Percentiles rank a stretch among this genome's conserved stretches.
These are phyloP conservation scores for Setipinna tenuifilis DNA, from an alignment of 2,797 vertebrate species.

Conservation along the genomic window DNA sequence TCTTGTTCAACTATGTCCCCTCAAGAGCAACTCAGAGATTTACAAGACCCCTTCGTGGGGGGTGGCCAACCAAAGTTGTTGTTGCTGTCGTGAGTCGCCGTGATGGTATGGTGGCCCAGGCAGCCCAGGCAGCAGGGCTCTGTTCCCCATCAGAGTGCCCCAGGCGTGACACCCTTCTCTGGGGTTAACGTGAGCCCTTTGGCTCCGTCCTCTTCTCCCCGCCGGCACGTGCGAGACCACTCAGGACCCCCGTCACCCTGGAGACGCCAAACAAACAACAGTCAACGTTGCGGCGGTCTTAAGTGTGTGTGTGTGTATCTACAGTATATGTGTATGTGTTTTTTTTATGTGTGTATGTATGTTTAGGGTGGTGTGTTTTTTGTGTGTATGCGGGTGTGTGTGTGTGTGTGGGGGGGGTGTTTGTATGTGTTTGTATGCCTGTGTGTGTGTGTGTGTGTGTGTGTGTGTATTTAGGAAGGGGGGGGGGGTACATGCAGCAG, in stretches of 20 bases:
- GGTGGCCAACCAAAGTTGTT: constrained; percentile 30
- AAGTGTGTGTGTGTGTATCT: constrained; percentile 34
- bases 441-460: background rate
- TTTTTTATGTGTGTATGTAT: background rate
- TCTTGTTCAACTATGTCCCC: background rate
- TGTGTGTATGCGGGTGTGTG: background rate
- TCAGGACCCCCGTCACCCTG: constrained; percentile 61
- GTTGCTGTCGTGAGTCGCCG: constrained; percentile 25
- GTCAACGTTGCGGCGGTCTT: constrained; percentile 60
- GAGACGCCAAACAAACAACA: constrained; percentile 70
- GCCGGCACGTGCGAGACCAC: constrained; percentile 62
- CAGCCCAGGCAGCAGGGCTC: background rate
- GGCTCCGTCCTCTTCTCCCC: constrained; percentile 50
- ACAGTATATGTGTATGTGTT: background rate
- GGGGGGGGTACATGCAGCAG: background rate
- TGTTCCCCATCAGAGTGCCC: background rate
- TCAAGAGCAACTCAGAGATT: background rate
- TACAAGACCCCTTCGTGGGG: background rate
- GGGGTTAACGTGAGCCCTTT: constrained; percentile 43
- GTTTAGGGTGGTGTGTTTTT: background rate
- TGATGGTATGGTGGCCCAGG: background rate
- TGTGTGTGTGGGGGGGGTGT: background rate
- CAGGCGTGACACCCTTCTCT: background rate
- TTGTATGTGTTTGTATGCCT: too few relatives aligned
- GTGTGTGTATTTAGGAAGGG: background rate